Conservation (phyloP, 2,113 vertebrate genomes). For the Zeus faber region DNA sequence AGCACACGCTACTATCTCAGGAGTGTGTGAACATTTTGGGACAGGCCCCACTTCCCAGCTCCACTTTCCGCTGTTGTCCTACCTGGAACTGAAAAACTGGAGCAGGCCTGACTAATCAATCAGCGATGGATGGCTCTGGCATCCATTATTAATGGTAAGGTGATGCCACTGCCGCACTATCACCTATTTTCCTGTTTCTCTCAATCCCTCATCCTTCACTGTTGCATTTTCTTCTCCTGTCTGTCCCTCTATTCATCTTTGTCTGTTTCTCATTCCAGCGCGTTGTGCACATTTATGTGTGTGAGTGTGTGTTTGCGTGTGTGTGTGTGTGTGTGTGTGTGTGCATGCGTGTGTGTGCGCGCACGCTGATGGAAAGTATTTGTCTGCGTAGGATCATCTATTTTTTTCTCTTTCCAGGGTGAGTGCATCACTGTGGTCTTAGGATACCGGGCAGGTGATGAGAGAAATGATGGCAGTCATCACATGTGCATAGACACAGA, state of each 20-base stretch:
- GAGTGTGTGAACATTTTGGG: constrained; percentile 37
- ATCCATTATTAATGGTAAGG: constrained; percentile 75
- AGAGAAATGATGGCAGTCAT: constrained; percentile 45
- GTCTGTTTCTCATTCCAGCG: neutral
- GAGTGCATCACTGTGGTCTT: too few species aligned
- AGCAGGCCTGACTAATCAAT: constrained; percentile 67
- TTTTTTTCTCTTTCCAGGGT: constrained; percentile 23
- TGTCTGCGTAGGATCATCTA: constrained; percentile 25
- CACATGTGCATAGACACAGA: constrained; percentile 9
- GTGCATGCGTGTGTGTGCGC: neutral
- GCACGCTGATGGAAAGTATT: constrained; percentile 11
- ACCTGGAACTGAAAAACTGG: constrained; percentile 53
- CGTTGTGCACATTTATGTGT: constrained; percentile 13
- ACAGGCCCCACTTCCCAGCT: constrained; percentile 50
- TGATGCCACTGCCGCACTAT: constrained; percentile 47
- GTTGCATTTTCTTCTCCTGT: constrained; percentile 27
- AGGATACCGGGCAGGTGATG: constrained; percentile 39
- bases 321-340: neutral
- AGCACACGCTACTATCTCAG: constrained; percentile 8
- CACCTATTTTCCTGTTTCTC: constrained; percentile 38
- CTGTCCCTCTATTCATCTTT: constrained; percentile 21
- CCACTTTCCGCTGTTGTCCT: constrained; percentile 49
- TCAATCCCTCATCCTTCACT: constrained; percentile 36
- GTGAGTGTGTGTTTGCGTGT: neutral
- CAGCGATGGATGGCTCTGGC: constrained; percentile 56